A percentile compares a stretch with the other conserved stretches of the same genome.
These are phyloP conservation scores for Chloroclystis v-ata DNA, from an alignment of 2,888 invertebrate species.

Conservation along the genomic window DNA sequence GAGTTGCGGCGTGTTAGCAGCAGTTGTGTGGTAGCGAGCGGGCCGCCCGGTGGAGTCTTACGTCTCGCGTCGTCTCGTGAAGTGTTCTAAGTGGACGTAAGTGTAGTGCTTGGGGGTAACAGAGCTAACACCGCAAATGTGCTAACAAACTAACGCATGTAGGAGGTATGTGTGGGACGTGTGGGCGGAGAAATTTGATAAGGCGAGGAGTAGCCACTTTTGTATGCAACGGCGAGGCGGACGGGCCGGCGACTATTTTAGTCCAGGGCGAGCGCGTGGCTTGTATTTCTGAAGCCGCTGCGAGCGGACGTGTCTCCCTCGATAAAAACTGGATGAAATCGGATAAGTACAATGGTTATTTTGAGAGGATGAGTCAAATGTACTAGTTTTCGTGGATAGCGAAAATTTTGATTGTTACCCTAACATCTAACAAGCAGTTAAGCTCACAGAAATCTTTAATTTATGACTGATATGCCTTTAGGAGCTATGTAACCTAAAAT, in stretches of 20 bases:
- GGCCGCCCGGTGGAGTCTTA: conserved; percentile 35
- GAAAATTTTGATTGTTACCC: conserved; percentile 10
- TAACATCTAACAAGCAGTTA: too few species aligned
- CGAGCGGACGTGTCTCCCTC: conserved; percentile 21
- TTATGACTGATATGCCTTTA: too few species aligned
- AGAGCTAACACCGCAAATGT: conserved; percentile 40
- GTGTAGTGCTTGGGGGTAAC: conserved; percentile 59
- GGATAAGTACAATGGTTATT: conserved; percentile 20
- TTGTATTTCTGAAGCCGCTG: conserved; percentile 45
- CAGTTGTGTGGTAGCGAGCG: conserved; percentile 60
- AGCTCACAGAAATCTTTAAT: too few species aligned
- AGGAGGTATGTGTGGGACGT: conserved; percentile 47
- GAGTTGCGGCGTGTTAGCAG: conserved; percentile 44
- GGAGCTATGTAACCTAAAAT: too few species aligned
- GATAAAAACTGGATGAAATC: conserved; percentile 16
- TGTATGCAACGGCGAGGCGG: conserved; percentile 62
- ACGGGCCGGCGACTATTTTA: conserved; percentile 64
- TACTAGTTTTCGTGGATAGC: background rate
- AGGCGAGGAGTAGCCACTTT: conserved; percentile 68
- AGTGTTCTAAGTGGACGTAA: conserved; percentile 42
- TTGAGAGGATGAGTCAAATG: conserved; percentile 15
- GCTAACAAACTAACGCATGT: conserved; percentile 73
- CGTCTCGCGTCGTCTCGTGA: conserved; percentile 28
- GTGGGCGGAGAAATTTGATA: conserved; percentile 77
- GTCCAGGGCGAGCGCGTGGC: conserved; percentile 42